Evolutionary conservation across 2,113 vertebrate species (phyloP), one percentile per base, ranked within the genome.

Genomic region (Campylomormyrus tamandua): DNA sequence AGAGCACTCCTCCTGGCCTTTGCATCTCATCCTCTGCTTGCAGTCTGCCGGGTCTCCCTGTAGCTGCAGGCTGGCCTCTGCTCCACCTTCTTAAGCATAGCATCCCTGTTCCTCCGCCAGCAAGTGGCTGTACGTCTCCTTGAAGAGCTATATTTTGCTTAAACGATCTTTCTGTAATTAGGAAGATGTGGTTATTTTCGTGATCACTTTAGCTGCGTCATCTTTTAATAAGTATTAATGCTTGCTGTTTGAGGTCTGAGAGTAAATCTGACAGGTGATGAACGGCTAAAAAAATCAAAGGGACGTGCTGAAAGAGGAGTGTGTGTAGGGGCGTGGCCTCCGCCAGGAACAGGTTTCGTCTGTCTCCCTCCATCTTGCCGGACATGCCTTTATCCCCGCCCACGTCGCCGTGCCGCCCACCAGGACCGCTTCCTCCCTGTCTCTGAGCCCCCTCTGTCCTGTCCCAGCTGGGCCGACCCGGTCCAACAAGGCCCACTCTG

Each of bases 401-500:
- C 77, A 27, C 87, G 9, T 88, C 53, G 89, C 91, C 84, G 15
- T 90, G 89, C 83, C 87, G 24, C 87, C n/a, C 91, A n/a, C 58
- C 45, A 48, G 48, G 15, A 24, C 46, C 89, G 91, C 91, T 93
- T 93, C 93, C 92, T 92, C 90, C 87, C 90, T 89, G 53, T 90
- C 91, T 92, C 92, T 93, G 90, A 93, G 92, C 90, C 85, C 90
- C 90, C 90, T 93, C 93, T 93, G 92, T 93, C 90, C 92, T 21
- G 90, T 74, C 91, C 92, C 93, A 93, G 93, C 93, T 93, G 93
- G 91, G 80, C 39, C 39, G 80, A 45, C 39, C 80, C 42, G 80
- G 39, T 83, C 17, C 80, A 48, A 83, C 80, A 83, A 83, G 80
- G 80, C 80, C 80, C 80, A 83, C 45, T 83, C 80, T 83, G 80